Conservation (phyloP, 2,113 vertebrate species). For the Callithrix jacchus region DNA sequence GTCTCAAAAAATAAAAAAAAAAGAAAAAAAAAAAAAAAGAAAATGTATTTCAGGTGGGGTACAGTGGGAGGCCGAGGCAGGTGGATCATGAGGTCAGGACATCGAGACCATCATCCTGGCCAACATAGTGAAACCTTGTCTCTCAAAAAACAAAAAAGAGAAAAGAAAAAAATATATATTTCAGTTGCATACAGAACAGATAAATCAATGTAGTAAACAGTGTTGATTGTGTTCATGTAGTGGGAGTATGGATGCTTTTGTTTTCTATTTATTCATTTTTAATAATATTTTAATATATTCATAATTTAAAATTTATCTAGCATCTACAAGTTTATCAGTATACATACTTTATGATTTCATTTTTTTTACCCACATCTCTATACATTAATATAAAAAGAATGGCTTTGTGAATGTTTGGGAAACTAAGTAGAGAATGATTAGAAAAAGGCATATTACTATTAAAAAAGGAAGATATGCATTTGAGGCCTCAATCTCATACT, state of each 20-base stretch:
- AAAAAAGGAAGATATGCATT: not conserved
- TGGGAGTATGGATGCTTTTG: not conserved
- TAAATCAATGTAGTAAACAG: not conserved
- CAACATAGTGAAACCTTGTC: not conserved
- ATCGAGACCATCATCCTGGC: not conserved
- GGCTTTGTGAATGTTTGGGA: not conserved
- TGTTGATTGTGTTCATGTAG: not conserved
- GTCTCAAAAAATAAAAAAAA: not conserved
- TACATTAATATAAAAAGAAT: constrained; percentile 20
- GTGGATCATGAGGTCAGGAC: too few species aligned
- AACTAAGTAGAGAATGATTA: not conserved
- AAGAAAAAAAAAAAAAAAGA: not conserved
- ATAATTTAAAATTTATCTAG: constrained; percentile 15
- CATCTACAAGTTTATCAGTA: not conserved
- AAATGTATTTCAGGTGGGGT: not conserved
- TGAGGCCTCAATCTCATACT: not conserved
- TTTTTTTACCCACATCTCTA: not conserved
- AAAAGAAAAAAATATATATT: not conserved
- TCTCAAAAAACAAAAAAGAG: not conserved
- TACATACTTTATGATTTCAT: too few species aligned
- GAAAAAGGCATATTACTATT: not conserved
- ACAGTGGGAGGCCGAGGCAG: too few species aligned
- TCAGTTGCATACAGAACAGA: not conserved
- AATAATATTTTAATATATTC: not conserved
- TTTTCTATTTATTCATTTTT: not conserved